Percentiles rank a stretch among this genome's conserved stretches.
Evolutionary conservation across 2,797 vertebrate species (phyloP).

Genomic region (Clarias laeviceps): DNA sequence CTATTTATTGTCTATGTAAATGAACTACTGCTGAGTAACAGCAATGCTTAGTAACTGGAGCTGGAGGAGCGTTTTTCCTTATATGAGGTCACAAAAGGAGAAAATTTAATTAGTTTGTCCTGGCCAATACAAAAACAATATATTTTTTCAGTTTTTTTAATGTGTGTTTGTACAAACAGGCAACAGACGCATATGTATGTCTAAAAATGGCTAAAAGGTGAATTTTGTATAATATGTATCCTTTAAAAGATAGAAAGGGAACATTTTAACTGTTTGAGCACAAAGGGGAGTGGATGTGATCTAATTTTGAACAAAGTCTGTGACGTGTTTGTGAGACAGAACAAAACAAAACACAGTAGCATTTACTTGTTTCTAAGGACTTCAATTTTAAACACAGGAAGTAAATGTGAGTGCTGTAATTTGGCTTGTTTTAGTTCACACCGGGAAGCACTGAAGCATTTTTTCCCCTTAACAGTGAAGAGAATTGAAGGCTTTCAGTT

Average conservation of each 20-base stretch:
- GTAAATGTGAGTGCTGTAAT: slow-evolving; percentile 35
- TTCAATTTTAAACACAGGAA: slow-evolving; percentile 42
- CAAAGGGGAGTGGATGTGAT: slow-evolving; percentile 31
- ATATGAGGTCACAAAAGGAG: too few species aligned
- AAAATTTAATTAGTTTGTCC: too few species aligned
- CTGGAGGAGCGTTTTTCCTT: too few species aligned
- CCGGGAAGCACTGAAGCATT: neutral
- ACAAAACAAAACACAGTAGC: slow-evolving; percentile 9
- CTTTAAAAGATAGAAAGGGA: slow-evolving; percentile 22
- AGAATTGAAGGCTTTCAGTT: slow-evolving; percentile 22
- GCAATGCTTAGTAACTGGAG: too few species aligned
- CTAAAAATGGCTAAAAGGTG: too few species aligned
- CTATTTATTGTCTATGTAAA: too few species aligned
- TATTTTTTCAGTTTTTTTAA: too few species aligned
- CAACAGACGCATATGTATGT: too few species aligned
- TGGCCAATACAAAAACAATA: too few species aligned
- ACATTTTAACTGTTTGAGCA: slow-evolving; percentile 29
- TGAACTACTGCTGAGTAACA: too few species aligned
- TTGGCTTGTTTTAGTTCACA: slow-evolving; percentile 37
- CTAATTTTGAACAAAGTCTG: slow-evolving; percentile 31
- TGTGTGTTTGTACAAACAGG: too few species aligned
- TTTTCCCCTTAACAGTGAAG: neutral
- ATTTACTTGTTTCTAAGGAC: slow-evolving; percentile 25
- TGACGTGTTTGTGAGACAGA: slow-evolving; percentile 1
- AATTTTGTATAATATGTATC: too few species aligned